These are phyloP conservation scores for Drosophila siamana DNA, from an alignment of 2,888 invertebrate genomes.

Conservation along the genomic window DNA sequence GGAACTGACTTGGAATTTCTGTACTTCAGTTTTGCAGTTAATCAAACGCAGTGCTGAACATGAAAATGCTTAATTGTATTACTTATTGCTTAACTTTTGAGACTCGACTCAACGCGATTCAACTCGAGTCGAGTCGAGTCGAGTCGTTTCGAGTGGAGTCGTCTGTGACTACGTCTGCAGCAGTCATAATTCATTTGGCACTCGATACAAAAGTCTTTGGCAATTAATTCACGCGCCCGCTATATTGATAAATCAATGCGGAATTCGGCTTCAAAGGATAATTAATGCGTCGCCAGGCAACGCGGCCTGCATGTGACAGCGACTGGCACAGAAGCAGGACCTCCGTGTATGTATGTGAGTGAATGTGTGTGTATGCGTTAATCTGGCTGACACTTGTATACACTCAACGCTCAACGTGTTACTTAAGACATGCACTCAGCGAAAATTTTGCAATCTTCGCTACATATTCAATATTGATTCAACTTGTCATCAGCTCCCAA, in stretches of 20 bases:
- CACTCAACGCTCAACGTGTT: neutral
- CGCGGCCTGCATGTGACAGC: slow-evolving; percentile 63
- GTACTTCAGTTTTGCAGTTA: slow-evolving; percentile 47
- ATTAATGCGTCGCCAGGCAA: slow-evolving; percentile 67
- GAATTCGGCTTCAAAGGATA: slow-evolving; percentile 66
- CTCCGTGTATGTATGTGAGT: slow-evolving; percentile 3
- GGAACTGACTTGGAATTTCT: slow-evolving; percentile 56
- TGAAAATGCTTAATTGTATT: slow-evolving; percentile 76
- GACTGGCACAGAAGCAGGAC: slow-evolving; percentile 16
- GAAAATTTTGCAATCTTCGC: neutral
- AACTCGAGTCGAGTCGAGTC: neutral
- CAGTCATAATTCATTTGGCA: slow-evolving; percentile 64
- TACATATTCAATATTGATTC: neutral
- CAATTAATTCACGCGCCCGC: slow-evolving; percentile 71
- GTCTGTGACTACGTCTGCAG: slow-evolving; percentile 17
- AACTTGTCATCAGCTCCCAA: neutral
- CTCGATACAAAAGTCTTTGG: slow-evolving; percentile 71
- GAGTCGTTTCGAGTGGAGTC: neutral
- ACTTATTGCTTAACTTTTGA: slow-evolving; percentile 68
- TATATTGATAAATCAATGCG: slow-evolving; percentile 74
- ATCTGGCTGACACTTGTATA: slow-evolving; percentile 11
- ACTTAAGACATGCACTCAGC: slow-evolving; percentile 14
- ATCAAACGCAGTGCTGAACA: slow-evolving; percentile 71
- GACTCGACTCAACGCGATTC: slow-evolving; percentile 4
- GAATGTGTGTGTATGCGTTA: slow-evolving; percentile 4